Percentiles rank a stretch among this genome's conserved stretches.
phyloP scores from a whole-genome alignment of 2,888 invertebrate genomes.

The Rhagophthalmus giganteus region DNA sequence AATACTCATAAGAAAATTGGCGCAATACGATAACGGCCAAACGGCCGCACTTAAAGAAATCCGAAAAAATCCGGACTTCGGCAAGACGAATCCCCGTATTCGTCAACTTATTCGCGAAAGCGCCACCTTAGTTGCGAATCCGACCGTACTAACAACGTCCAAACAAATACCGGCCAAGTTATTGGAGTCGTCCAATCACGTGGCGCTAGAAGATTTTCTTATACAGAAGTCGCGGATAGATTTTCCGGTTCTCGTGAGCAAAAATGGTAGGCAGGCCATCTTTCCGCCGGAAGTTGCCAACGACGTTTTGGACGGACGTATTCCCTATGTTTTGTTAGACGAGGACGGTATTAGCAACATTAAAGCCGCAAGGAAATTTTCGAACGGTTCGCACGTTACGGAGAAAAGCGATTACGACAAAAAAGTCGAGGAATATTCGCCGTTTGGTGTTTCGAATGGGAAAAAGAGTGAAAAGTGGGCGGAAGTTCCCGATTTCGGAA shows the following conservation, averaged over 20 bases:
- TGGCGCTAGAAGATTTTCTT: conserved; percentile 72
- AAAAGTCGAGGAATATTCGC: conserved; percentile 45
- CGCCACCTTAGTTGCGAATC: conserved; percentile 60
- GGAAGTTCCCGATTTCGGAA: conserved; percentile 27
- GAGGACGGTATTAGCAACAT: conserved; percentile 76
- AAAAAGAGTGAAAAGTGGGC: conserved; percentile 33
- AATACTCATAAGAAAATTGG: conserved; percentile 71
- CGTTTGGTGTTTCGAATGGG: conserved; percentile 37
- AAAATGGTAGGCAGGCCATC: conserved; percentile 74
- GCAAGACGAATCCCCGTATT: conserved; percentile 69
- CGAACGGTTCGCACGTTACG: conserved; percentile 53
- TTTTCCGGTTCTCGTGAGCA: conserved; percentile 71
- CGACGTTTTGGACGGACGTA: conserved; percentile 72
- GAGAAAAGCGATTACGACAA: conserved; percentile 43
- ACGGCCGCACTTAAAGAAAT: conserved; percentile 65
- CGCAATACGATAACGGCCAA: conserved; percentile 67
- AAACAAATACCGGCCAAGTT: conserved; percentile 71
- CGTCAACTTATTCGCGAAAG: conserved; percentile 73
- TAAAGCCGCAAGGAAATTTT: conserved; percentile 75
- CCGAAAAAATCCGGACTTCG: conserved; percentile 67
- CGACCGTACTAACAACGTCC: conserved; percentile 63
- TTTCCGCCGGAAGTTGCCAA: conserved; percentile 76
- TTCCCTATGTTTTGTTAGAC: conserved; percentile 75
- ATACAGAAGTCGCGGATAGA: conserved; percentile 62
- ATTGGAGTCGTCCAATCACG: conserved; percentile 68